A percentile compares a stretch with the other conserved stretches of the same genome.
phyloP scores from a whole-genome alignment of 2,797 vertebrate genomes.

The Bovichtus diacanthus region DNA sequence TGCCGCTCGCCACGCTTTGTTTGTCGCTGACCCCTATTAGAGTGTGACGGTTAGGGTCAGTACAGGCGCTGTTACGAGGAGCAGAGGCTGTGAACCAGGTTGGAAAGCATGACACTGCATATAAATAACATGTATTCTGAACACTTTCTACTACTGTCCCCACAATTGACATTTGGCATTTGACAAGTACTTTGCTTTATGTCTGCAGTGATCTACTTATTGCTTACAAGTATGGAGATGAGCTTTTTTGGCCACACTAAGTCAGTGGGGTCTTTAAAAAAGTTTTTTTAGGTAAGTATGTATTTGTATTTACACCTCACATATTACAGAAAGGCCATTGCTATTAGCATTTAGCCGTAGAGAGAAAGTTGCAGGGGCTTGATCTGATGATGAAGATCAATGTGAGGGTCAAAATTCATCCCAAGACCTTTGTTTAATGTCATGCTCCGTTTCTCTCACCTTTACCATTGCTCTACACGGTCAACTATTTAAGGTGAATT shows the following conservation, averaged over 20 bases:
- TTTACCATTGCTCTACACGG: background rate
- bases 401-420: background rate
- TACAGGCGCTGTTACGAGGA: slow-evolving; percentile 7
- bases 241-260: background rate
- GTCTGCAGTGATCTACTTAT: background rate
- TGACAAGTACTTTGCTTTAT: slow-evolving; percentile 2
- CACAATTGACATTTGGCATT: slow-evolving; percentile 12
- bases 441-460: background rate
- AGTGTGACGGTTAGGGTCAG: slow-evolving; percentile 46
- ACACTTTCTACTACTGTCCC: background rate
- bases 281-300: background rate
- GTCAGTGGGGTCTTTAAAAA: background rate
- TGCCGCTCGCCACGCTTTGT: slow-evolving; percentile 28
- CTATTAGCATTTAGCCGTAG: background rate
- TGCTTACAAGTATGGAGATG: background rate
- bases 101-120: slow-evolving; percentile 6
- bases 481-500: background rate
- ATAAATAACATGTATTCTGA: slow-evolving; percentile 5
- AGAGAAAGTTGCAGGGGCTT: background rate
- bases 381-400: background rate
- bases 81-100: slow-evolving; percentile 36
- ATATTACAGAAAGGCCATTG: background rate
- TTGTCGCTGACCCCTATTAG: slow-evolving; percentile 11
- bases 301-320: background rate
- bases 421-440: background rate